A percentile compares a stretch with the other conserved stretches of the same genome.
Evolutionary conservation across 2,797 vertebrate species (phyloP).

Genomic region (Glossophaga mutica): DNA sequence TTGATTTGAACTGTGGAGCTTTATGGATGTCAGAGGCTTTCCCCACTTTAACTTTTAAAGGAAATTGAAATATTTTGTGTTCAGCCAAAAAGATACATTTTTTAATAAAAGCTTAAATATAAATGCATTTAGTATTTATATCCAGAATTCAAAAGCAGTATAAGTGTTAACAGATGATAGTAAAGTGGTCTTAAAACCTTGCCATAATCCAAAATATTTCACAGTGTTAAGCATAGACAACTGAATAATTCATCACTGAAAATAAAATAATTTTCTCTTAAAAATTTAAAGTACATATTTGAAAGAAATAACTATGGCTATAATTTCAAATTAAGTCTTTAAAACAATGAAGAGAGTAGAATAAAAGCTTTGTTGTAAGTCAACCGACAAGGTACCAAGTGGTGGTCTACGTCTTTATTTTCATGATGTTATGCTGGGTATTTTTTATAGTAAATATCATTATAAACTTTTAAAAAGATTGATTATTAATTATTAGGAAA

Average conservation of each 20-base stretch:
- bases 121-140: background rate
- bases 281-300: constrained; percentile 29
- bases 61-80: background rate
- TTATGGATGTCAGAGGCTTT: background rate
- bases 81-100: background rate
- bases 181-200: constrained; percentile 27
- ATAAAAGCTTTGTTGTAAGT: background rate
- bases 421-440: background rate
- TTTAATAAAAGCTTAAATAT: background rate
- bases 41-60: background rate
- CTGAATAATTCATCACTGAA: constrained; percentile 17
- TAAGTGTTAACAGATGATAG: background rate
- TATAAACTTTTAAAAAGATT: background rate
- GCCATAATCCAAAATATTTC: constrained; percentile 18
- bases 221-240: background rate
- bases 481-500: background rate
- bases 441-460: background rate
- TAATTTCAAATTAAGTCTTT: constrained; percentile 9
- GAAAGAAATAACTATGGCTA: background rate
- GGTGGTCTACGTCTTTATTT: background rate
- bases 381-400: background rate
- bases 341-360: background rate
- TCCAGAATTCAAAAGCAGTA: background rate
- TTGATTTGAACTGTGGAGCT: background rate
- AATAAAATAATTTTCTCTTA: background rate